Base-by-base conservation (phyloP, 2,888 invertebrate species). In the Apamea anceps region DNA sequence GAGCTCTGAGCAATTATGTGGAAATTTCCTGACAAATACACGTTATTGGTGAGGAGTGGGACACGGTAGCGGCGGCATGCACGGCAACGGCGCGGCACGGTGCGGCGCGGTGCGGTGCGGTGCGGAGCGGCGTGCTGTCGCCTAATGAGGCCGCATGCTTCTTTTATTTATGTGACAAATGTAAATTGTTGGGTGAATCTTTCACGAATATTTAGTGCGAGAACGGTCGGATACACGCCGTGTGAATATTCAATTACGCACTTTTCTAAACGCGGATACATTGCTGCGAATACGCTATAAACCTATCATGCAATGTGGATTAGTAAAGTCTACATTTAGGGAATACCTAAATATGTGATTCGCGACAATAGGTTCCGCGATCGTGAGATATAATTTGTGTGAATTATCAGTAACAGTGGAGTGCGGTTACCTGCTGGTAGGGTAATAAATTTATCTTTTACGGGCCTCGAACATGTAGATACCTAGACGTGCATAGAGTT, bases 91-190 rank as follows among this genome's bases (percentile, higher is more conserved):
- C 76, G 75, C 82, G 79, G 80, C 75, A 85, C 85, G 86, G 86
- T 37, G 76, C 83, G 86, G 84, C 77, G 83, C 78, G 82, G 79
- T 68, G 80, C 87, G 80, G 86, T 75, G 84, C 87, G 80, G 80
- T 18, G 76, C 83, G 79, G 89, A 78, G 86, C 86, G 82, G 85
- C 89, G 88, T 88, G 91, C 89, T 92, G 92, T 92, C 93, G 93
- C 93, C 95, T 95, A 96, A 96, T 96, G 96, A 96, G 95, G 92
- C 90, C 93, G 91, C 93, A 94, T 93, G 95, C 94, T 94, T 93
- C 95, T 95, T 95, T 95, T 96, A 96, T 96, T 96, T 95, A 96
- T 95, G 94, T 94, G 95, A 95, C 95, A 95, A 95, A 96, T 96
- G 94, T 93, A 95, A 95, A 96, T 95, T 94, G 93, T 93, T 92